Evolutionary conservation across 1,140 invertebrate genomes (phyloP), one percentile per base, ranked within the genome.

Genomic region (Hyles euphorbiae): DNA sequence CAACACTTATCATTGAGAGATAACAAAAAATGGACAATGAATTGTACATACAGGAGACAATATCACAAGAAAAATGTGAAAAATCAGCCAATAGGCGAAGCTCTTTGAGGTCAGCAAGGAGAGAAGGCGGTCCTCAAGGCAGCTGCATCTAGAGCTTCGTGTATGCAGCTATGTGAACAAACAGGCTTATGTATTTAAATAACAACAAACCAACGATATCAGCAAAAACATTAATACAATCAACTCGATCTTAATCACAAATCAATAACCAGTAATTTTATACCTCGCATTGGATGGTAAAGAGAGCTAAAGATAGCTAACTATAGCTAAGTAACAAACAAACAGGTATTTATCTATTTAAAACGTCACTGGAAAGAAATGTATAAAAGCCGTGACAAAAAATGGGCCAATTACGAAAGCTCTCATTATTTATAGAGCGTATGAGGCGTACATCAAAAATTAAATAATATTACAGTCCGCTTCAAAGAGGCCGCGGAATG

Each of bases 401-500:
- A 55, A 55, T 44, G 11, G 60, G 50, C 61, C 56, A 68, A 69
- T 70, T 64, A 59, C 53, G 33, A 32, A 59, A 60, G 46, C 12
- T n/a, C 43, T 22, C 22, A 64, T 56, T 70, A 74, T 73, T 78
- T 74, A 72, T 71, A 74, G 61, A 74, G 63, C 68, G 58, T 61
- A 65, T 61, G 64, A 60, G 52, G 61, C 54, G 58, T 79, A 67
- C 78, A 83, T 85, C 80, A 87, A 87, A 55, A 84, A 66, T 67
- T 68, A 75, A 84, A 79, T 74, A 77, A 78, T 83, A 75, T 78
- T 72, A 68, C 75, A 65, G 64, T 63, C 58, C 60, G 70, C 66
- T 70, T 88, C 80, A 88, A 88, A 88, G 76, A 61, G 46, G 65
- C 85, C 85, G 85, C 83, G 78, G 85, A 76, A 86, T 79, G 83